Conservation (phyloP, 2,888 invertebrate species). For the Morpho deidamia region DNA sequence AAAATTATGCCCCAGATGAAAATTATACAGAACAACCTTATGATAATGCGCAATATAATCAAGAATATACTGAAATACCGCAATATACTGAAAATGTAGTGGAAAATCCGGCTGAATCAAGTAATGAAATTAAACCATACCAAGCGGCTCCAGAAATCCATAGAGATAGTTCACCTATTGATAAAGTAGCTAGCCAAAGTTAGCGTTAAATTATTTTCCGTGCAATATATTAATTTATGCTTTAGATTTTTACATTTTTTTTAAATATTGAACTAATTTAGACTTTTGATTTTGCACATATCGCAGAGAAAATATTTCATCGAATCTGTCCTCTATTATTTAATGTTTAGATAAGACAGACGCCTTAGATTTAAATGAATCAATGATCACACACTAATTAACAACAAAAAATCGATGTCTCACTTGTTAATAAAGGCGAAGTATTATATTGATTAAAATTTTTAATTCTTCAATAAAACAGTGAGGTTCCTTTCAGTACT, state of each 20-base stretch:
- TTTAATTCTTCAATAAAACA: no score
- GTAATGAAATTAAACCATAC: neutral
- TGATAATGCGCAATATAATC: conserved; percentile 42
- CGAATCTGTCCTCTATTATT: neutral
- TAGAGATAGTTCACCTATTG: conserved; percentile 37
- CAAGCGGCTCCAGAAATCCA: neutral
- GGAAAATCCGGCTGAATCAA: conserved; percentile 23
- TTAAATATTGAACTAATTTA: conserved; percentile 9
- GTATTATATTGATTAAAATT: no score
- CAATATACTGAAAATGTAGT: conserved; percentile 30
- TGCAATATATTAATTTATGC: conserved; percentile 56
- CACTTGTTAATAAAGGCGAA: no score
- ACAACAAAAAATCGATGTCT: no score
- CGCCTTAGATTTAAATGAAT: no score
- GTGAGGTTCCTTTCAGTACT: no score
- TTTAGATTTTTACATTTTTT: conserved; percentile 15
- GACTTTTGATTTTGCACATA: conserved; percentile 17
- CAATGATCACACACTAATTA: no score
- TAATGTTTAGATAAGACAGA: neutral
- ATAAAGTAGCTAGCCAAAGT: conserved; percentile 52
- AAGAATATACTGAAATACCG: conserved; percentile 33
- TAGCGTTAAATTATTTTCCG: conserved; percentile 48
- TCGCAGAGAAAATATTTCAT: neutral
- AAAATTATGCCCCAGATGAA: conserved; percentile 45
- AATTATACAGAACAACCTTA: conserved; percentile 51